phyloP scores from a whole-genome alignment of 2,888 invertebrate species.

The Pterobdella sp. region DNA sequence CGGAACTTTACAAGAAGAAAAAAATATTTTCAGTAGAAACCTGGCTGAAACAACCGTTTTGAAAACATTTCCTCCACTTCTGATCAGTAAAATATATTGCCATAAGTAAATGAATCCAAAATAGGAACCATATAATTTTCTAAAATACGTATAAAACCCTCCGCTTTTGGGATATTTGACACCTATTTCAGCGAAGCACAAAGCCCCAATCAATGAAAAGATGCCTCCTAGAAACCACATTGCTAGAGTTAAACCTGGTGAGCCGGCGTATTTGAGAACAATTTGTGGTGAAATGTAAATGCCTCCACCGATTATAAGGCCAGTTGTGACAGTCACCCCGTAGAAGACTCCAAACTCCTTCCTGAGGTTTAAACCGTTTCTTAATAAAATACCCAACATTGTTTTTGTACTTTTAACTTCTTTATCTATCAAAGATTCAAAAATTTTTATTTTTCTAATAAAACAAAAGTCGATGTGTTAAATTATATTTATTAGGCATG shows the following conservation, averaged over 20 bases:
- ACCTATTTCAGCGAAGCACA: slow-evolving; percentile 83
- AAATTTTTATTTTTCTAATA: too few relatives aligned
- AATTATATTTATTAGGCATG: too few relatives aligned
- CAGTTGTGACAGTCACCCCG: slow-evolving; percentile 24
- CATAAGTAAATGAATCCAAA: slow-evolving; percentile 47
- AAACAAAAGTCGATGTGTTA: too few relatives aligned
- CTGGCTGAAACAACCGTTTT: slow-evolving; percentile 47
- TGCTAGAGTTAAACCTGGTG: slow-evolving; percentile 64
- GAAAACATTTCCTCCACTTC: slow-evolving; percentile 46
- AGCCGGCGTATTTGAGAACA: slow-evolving; percentile 58
- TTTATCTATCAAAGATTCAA: neutral
- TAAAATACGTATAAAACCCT: slow-evolving; percentile 54
- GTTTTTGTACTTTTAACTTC: slow-evolving; percentile 14
- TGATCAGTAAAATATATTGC: slow-evolving; percentile 47
- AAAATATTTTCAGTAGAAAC: slow-evolving; percentile 47
- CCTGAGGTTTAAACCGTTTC: slow-evolving; percentile 20
- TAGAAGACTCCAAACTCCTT: slow-evolving; percentile 29
- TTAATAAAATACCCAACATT: neutral
- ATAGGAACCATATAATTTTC: slow-evolving; percentile 46
- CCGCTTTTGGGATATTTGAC: slow-evolving; percentile 65
- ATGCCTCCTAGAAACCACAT: slow-evolving; percentile 82
- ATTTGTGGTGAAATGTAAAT: slow-evolving; percentile 33
- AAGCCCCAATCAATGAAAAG: slow-evolving; percentile 66
- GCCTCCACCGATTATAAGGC: slow-evolving; percentile 33
- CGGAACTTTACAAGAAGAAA: slow-evolving; percentile 42